Evolutionary conservation across 2,888 invertebrate genomes (phyloP).

Genomic region (Andrena haemorrhoa): DNA sequence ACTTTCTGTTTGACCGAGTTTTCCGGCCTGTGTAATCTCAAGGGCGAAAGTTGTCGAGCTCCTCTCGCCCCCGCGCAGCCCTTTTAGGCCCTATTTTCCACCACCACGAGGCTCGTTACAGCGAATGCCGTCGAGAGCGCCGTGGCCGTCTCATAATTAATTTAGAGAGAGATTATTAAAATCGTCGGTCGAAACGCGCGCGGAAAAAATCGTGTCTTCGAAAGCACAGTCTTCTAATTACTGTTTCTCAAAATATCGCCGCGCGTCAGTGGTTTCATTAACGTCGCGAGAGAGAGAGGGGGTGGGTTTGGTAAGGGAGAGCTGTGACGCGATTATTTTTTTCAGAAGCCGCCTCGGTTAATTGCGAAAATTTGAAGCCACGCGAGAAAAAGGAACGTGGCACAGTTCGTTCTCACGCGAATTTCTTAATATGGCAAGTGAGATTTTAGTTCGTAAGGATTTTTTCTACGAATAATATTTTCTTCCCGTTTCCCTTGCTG

Average conservation of each 20-base stretch:
- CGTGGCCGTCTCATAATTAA: constrained; percentile 55
- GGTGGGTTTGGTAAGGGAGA: not conserved
- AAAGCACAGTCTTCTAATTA: constrained; percentile 37
- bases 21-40: constrained; percentile 69
- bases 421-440: too few relatives aligned
- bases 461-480: too few relatives aligned
- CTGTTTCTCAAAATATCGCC: constrained; percentile 26
- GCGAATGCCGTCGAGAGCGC: constrained; percentile 40
- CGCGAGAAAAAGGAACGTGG: not conserved
- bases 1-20: constrained; percentile 75
- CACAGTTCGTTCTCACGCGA: not conserved
- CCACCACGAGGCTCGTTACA: constrained; percentile 51
- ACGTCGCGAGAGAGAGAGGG: not conserved
- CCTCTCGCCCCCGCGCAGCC: constrained; percentile 55
- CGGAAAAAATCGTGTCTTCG: constrained; percentile 34
- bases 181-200: constrained; percentile 28
- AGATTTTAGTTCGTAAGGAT: too few relatives aligned
- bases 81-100: constrained; percentile 66
- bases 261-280: constrained; percentile 1
- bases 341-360: constrained; percentile 3
- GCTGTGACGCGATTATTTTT: not conserved
- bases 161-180: constrained; percentile 64
- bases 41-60: constrained; percentile 69
- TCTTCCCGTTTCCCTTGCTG: too few relatives aligned
- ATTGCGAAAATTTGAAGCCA: not conserved